Percentiles rank a stretch among this genome's conserved stretches.
phyloP scores from a whole-genome alignment of 2,888 invertebrate genomes.

The Thecophora atra region DNA sequence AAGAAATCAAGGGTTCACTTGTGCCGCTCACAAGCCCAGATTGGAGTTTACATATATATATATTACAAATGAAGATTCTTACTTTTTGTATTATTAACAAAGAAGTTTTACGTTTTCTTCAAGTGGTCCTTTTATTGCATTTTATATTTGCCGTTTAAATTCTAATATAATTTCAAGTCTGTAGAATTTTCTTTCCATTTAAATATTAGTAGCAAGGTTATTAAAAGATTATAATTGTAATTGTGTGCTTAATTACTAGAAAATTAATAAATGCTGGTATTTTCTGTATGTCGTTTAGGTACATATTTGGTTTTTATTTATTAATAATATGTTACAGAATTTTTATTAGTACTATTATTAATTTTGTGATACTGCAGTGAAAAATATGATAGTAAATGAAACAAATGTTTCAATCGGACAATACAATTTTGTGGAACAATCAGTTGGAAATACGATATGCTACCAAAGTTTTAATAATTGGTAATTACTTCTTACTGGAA shows the following conservation, averaged over 20 bases:
- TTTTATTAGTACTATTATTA: not conserved
- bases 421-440: not conserved
- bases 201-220: too few relatives aligned
- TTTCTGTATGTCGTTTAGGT: not conserved
- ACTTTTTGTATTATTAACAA: too few relatives aligned
- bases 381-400: not conserved
- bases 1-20: too few relatives aligned
- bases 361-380: slow-evolving; percentile 11
- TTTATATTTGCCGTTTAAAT: too few relatives aligned
- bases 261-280: not conserved
- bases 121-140: too few relatives aligned
- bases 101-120: too few relatives aligned
- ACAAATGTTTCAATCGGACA: not conserved
- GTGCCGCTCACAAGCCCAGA: too few relatives aligned
- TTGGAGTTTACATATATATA: too few relatives aligned
- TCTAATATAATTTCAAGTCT: not conserved
- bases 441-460: not conserved
- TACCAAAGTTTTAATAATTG: not conserved
- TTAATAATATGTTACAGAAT: slow-evolving; percentile 16
- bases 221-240: too few relatives aligned
- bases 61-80: too few relatives aligned
- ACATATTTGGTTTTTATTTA: not conserved
- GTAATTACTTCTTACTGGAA: too few relatives aligned
- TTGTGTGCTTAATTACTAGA: not conserved
- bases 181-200: not conserved